These are phyloP conservation scores for Mnemiopsis leidyi DNA, from an alignment of 37 sponge, comb jelly and placozoan genomes.

Conservation along the genomic window DNA sequence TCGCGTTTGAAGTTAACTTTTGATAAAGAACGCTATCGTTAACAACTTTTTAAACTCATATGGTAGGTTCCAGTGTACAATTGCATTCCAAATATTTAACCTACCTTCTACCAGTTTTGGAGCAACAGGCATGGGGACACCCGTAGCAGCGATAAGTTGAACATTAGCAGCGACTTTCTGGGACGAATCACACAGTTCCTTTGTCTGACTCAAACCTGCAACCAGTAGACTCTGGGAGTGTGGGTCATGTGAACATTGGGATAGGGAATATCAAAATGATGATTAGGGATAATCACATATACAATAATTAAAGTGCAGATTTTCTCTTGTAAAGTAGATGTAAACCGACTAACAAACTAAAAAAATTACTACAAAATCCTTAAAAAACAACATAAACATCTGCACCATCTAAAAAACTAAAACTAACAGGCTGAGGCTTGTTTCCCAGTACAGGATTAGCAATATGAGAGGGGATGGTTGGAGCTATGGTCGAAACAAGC, in stretches of 20 bases:
- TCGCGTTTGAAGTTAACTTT: no score
- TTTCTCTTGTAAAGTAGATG: no score
- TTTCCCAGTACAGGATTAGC: slow-evolving; percentile 54
- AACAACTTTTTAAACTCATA: no score
- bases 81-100: background rate
- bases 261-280: background rate
- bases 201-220: slow-evolving; percentile 42
- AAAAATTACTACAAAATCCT: no score
- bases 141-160: slow-evolving; percentile 1
- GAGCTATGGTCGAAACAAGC: slow-evolving; percentile 50
- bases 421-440: slow-evolving; percentile 30
- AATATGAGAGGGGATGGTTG: slow-evolving; percentile 57
- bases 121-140: slow-evolving; percentile 18
- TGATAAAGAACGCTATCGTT: no score
- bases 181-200: slow-evolving; percentile 56
- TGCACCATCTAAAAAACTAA: no score
- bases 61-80: no score
- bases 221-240: slow-evolving; percentile 23
- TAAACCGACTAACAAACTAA: no score
- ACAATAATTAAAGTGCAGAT: background rate
- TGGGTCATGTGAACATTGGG: background rate
- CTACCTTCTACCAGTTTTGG: slow-evolving; percentile 35
- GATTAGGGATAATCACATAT: background rate
- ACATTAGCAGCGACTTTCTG: slow-evolving; percentile 1
- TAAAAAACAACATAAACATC: no score